Evolutionary conservation across 2,113 vertebrate genomes (phyloP), one percentile per base, ranked within the genome.

Genomic region (Syngnathus scovelli): DNA sequence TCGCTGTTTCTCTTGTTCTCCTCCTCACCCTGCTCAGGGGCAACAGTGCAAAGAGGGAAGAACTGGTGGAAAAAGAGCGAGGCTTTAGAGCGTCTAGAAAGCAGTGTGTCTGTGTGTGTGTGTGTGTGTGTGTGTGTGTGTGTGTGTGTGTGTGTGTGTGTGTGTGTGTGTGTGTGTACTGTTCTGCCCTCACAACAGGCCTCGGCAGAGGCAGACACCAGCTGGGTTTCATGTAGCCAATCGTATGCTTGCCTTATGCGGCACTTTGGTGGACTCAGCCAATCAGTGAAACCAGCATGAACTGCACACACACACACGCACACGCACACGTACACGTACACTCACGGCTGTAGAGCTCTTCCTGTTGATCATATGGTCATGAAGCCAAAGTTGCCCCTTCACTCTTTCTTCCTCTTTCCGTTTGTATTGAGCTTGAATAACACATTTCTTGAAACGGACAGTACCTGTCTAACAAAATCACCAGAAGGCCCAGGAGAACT

Each of bases 301-400:
- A 76, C 39, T 44, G 39, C 46, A 59, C 41, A 11, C 8, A 65
- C 23, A 10, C 38, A 4, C 39, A 18, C 36, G 38, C 51, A 59
- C 11, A 43, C 41, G 37, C 39, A n/a, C n/a, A 43, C 37, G 48
- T 59, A 58, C 72, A 61, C 21, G 66, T 51, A 67, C 65, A 68
- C 72, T 72, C 79, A 83, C 83, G 86, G 80, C 80, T 85, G 83
- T 83, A 71, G 78, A 79, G 64, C 71, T 73, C 81, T 81, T 85
- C 81, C 80, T 85, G 84, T 75, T 85, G 84, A 86, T 83, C 84
- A 89, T 88, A 83, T 89, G 85, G 80, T 69, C 77, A 48, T 33
- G 36, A 66, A 79, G 61, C 68, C 61, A 80, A 63, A 76, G 54
- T 10, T 36, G 46, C 68, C 64, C 38, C 63, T 55, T 64, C 52